phyloP scores from a whole-genome alignment of 2,888 invertebrate species.

The Poecilobothrus nobilitatus region DNA sequence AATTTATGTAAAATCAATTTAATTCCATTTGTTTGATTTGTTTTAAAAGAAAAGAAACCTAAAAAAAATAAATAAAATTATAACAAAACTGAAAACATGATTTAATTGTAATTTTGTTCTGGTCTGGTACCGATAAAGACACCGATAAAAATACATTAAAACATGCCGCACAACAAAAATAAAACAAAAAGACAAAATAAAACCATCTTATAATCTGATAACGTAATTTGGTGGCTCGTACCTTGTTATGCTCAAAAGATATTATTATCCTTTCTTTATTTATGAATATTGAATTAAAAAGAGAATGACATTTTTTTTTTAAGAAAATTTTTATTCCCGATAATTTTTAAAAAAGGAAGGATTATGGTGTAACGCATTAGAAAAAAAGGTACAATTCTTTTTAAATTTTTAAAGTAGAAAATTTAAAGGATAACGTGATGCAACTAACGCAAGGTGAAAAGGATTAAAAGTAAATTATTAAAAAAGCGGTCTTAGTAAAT shows the following conservation, averaged over 20 bases:
- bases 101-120: background rate
- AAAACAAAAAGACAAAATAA: background rate
- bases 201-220: background rate
- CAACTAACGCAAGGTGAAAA: background rate
- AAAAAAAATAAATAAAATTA: no score
- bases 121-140: background rate
- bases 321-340: no score
- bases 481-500: background rate
- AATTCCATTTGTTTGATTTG: background rate
- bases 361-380: background rate
- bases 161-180: background rate
- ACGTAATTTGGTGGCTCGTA: background rate
- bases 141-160: no score
- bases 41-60: no score
- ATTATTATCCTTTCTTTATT: background rate
- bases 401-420: background rate
- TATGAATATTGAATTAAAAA: no score
- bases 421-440: background rate
- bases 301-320: no score
- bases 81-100: background rate
- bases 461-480: background rate
- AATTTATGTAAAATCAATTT: constrained; percentile 4
- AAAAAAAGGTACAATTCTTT: background rate
- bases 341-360: no score
- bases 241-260: background rate